Percentiles rank a stretch among this genome's conserved stretches.
Evolutionary conservation across 2,113 vertebrate genomes (phyloP).

Genomic region (Nibea albiflora): DNA sequence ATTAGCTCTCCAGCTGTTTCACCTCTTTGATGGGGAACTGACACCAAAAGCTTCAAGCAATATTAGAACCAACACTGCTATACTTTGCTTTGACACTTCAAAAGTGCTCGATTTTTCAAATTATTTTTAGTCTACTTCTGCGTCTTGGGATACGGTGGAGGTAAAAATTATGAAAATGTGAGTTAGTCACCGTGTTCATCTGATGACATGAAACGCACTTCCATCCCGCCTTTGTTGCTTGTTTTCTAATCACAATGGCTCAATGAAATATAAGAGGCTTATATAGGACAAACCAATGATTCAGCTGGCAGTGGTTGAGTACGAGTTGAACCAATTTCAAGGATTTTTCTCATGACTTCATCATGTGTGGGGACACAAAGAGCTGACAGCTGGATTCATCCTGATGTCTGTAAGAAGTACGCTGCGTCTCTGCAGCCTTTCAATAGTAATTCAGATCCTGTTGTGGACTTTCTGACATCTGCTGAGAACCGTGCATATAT

Average conservation of each 20-base stretch:
- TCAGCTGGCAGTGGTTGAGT: conserved; percentile 48
- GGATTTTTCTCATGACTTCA: conserved; percentile 50
- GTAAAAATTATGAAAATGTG: not conserved
- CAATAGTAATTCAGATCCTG: conserved; percentile 34
- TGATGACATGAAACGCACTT: not conserved
- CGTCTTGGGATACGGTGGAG: not conserved
- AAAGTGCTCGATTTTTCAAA: fast-evolving
- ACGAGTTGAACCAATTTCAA: conserved; percentile 54
- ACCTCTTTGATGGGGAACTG: not conserved
- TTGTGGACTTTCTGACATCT: conserved; percentile 41
- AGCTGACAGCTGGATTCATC: conserved; percentile 46
- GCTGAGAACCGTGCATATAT: not conserved
- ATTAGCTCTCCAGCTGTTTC: conserved; percentile 49
- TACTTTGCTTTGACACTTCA: conserved; percentile 10
- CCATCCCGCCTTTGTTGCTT: conserved; percentile 24
- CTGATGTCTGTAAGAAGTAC: conserved; percentile 15
- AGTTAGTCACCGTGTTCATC: not conserved
- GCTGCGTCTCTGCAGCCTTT: conserved; percentile 7
- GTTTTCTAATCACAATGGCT: conserved; percentile 30
- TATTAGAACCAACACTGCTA: not conserved
- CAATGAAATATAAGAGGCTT: conserved; percentile 54
- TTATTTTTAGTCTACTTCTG: not conserved
- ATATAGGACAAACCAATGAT: conserved; percentile 18
- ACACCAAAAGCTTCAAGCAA: conserved; percentile 5
- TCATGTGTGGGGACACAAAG: conserved; percentile 39